Conservation (phyloP, 1,140 invertebrate species). For the Cydia strobilella region DNA sequence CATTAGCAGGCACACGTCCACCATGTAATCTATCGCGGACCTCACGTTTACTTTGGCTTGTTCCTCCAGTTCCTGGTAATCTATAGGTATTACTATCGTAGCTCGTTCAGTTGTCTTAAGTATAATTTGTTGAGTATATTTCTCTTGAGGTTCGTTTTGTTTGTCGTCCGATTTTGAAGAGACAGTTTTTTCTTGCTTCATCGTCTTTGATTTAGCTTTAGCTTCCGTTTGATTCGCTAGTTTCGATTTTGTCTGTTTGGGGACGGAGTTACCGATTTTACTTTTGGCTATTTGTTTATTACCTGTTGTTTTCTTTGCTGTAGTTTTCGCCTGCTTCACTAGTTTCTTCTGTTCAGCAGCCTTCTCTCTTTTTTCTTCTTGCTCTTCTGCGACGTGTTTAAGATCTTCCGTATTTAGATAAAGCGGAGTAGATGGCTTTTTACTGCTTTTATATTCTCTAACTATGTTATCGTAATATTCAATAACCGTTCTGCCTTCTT, state of each 20-base stretch:
- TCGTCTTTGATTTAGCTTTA: constrained; percentile 39
- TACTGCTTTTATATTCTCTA: constrained; percentile 82
- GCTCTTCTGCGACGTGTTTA: constrained; percentile 81
- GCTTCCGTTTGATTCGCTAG: constrained; percentile 31
- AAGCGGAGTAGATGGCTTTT: constrained; percentile 78
- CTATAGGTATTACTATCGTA: constrained; percentile 74
- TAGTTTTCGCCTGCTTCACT: constrained; percentile 42
- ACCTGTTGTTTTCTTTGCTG: constrained; percentile 38
- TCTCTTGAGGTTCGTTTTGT: constrained; percentile 45
- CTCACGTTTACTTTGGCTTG: constrained; percentile 84
- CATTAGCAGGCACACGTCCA: constrained; percentile 85
- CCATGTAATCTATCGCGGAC: constrained; percentile 84
- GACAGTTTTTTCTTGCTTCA: constrained; percentile 1
- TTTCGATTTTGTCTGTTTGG: constrained; percentile 41
- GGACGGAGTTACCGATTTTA: constrained; percentile 40
- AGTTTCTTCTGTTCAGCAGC: constrained; percentile 37
- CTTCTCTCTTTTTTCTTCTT: constrained; percentile 50
- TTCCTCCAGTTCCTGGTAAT: constrained; percentile 78
- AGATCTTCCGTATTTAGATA: constrained; percentile 84
- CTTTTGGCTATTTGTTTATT: constrained; percentile 42
- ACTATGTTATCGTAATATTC: constrained; percentile 91
- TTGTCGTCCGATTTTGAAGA: constrained; percentile 36
- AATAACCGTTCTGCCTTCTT: constrained; percentile 85
- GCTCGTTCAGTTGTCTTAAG: constrained; percentile 69
- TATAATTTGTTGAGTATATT: constrained; percentile 54